These are phyloP conservation scores for Camelus bactrianus DNA, from an alignment of 2,113 vertebrate genomes.

Conservation along the genomic window DNA sequence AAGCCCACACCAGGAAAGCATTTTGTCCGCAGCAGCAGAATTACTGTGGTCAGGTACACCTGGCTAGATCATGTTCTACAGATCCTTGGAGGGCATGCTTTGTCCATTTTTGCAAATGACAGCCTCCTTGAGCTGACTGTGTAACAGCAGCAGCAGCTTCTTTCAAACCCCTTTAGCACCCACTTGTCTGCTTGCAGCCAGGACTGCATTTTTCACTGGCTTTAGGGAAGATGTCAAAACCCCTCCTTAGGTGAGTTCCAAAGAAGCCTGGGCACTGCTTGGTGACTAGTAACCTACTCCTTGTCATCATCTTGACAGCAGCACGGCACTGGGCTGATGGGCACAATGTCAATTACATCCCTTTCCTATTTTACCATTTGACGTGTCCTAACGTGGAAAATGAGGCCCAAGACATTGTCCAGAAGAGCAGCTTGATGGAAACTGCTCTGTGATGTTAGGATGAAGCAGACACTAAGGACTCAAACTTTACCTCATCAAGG, in stretches of 20 bases:
- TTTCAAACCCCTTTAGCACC: neutral
- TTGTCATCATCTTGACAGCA: neutral
- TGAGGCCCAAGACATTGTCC: conserved; percentile 78
- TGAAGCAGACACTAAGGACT: conserved; percentile 72
- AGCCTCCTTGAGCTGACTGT: neutral
- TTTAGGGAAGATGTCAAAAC: conserved; percentile 41
- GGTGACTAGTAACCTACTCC: conserved; percentile 63
- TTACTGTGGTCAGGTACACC: conserved; percentile 38
- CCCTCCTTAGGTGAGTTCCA: conserved; percentile 47
- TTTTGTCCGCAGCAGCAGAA: conserved; percentile 55
- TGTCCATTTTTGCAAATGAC: conserved; percentile 57
- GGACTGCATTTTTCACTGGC: neutral
- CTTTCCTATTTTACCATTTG: neutral
- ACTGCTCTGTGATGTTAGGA: conserved; percentile 79
- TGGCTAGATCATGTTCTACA: neutral
- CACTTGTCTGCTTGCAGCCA: neutral
- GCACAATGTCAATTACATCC: neutral
- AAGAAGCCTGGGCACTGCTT: conserved; percentile 55
- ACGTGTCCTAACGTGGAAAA: conserved; percentile 43
- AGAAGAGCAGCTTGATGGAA: conserved; percentile 71
- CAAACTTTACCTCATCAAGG: conserved; percentile 83
- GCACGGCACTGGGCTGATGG: neutral
- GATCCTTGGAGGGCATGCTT: neutral
- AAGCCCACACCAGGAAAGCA: conserved; percentile 19
- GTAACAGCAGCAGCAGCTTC: neutral